These are phyloP conservation scores for Agrochola lota DNA, from an alignment of 2,888 invertebrate genomes.

Conservation along the genomic window DNA sequence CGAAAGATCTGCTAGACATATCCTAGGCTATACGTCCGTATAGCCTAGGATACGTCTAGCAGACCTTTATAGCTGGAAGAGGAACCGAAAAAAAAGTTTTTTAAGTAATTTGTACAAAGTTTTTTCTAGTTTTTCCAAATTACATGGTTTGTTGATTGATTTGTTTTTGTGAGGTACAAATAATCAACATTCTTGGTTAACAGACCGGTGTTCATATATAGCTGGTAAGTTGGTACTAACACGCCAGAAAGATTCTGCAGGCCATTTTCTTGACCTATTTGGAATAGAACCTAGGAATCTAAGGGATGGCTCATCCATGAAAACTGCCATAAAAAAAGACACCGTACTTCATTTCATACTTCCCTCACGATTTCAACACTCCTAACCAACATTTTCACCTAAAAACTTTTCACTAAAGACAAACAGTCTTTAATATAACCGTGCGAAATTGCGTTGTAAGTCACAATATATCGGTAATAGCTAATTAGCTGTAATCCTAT, in stretches of 20 bases:
- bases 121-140: no score
- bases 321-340: background rate
- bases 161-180: no score
- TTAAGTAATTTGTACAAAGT: no score
- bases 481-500: conserved; percentile 89
- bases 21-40: no score
- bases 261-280: background rate
- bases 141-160: no score
- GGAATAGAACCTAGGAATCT: background rate
- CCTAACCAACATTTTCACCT: background rate
- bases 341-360: background rate
- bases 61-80: no score
- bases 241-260: background rate
- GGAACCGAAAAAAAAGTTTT: no score
- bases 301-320: background rate
- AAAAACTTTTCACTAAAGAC: conserved; percentile 50
- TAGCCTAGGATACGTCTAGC: no score
- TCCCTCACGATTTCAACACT: conserved; percentile 12
- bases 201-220: background rate
- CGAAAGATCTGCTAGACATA: no score
- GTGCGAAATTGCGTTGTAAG: conserved; percentile 75
- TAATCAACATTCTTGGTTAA: background rate
- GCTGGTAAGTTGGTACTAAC: background rate
- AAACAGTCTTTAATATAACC: conserved; percentile 59
- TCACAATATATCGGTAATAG: conserved; percentile 87